Percentiles rank a stretch among this genome's conserved stretches.
phyloP scores from a whole-genome alignment of 2,797 vertebrate species.

The Centropyge bicolor region DNA sequence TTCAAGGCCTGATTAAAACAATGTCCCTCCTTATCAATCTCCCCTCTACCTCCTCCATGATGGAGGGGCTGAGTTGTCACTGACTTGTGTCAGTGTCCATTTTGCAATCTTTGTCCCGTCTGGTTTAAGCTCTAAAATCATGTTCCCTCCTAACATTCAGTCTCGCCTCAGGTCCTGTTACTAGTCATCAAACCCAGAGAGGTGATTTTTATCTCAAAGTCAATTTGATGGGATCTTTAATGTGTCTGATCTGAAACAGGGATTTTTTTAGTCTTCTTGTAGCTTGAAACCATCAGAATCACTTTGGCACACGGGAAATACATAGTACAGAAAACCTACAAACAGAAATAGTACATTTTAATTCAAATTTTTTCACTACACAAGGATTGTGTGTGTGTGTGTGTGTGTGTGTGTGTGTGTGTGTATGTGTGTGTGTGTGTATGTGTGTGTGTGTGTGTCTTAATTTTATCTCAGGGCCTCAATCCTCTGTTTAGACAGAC shows the following conservation, averaged over 20 bases:
- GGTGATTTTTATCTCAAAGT: conserved; percentile 5
- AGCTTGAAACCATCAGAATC: not conserved
- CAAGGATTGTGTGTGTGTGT: not conserved
- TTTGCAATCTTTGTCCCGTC: conserved; percentile 8
- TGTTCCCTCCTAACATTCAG: conserved; percentile 21
- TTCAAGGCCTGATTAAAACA: conserved; percentile 5
- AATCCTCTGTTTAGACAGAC: not conserved
- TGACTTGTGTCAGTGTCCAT: conserved; percentile 11
- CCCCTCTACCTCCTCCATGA: not conserved
- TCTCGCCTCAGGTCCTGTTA: not conserved
- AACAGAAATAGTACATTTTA: not conserved
- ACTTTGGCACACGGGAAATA: not conserved
- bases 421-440: too few relatives aligned
- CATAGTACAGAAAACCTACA: not conserved
- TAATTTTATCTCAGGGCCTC: not conserved
- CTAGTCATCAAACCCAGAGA: not conserved
- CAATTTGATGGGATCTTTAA: conserved; percentile 7
- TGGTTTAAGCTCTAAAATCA: conserved; percentile 21
- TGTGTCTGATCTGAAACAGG: not conserved
- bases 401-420: too few relatives aligned
- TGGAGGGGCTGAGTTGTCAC: not conserved
- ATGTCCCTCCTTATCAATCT: conserved; percentile 3
- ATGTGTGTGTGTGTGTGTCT: too few relatives aligned
- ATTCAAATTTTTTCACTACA: not conserved
- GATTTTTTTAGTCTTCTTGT: not conserved